phyloP scores from a whole-genome alignment of 2,113 vertebrate genomes.

The Rhinichthys klamathensis region DNA sequence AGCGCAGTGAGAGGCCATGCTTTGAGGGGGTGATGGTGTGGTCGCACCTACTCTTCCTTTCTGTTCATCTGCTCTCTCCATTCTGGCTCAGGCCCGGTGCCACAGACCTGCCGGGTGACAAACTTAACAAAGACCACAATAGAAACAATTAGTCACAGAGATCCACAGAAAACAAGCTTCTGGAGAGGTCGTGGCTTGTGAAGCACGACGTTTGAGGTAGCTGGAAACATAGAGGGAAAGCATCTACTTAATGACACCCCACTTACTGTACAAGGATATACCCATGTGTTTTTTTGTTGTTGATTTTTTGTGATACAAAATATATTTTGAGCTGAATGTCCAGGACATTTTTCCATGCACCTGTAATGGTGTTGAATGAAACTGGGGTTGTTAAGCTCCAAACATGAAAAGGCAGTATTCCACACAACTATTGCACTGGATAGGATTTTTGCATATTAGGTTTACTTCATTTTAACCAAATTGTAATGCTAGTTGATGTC shows the following conservation, averaged over 20 bases:
- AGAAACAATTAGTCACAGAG: conserved; percentile 52
- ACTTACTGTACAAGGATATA: not conserved
- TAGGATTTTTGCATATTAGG: too few species aligned
- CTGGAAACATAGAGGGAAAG: not conserved
- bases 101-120: conserved; percentile 42
- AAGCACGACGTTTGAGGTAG: not conserved
- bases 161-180: conserved; percentile 26
- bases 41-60: conserved; percentile 65
- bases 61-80: conserved; percentile 65
- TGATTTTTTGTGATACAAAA: not conserved
- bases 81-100: conserved; percentile 56
- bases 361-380: too few species aligned
- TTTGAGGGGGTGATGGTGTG: conserved; percentile 75
- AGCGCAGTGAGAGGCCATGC: conserved; percentile 57
- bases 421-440: not conserved
- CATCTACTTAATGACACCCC: not conserved
- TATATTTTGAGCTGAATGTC: too few species aligned
- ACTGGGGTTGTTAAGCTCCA: too few species aligned
- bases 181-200: conserved; percentile 6
- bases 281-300: not conserved
- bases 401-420: too few species aligned
- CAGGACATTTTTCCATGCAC: not conserved
- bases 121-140: conserved; percentile 49
- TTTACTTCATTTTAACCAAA: too few species aligned
- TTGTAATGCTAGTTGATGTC: too few species aligned